phyloP scores from a whole-genome alignment of 1,140 invertebrate species.

The Apocrypta bakeri region DNA sequence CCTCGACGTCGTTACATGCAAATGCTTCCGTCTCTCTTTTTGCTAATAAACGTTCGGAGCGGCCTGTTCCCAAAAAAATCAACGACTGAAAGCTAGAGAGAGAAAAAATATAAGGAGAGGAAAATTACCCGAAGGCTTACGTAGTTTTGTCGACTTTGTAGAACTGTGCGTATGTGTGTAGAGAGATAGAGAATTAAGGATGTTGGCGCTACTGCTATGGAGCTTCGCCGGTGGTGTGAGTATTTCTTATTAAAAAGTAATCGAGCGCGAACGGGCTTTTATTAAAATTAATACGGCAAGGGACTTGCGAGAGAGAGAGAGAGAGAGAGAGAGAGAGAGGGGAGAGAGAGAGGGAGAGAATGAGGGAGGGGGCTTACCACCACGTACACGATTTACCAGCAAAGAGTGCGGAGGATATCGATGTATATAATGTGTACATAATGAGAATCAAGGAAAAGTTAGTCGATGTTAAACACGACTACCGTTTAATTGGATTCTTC shows the following conservation, averaged over 20 bases:
- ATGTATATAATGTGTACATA: conserved; percentile 7
- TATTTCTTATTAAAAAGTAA: conserved; percentile 52
- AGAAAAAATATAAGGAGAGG: conserved; percentile 50
- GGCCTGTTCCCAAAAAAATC: background rate
- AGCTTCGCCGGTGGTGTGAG: background rate
- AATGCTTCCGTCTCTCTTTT: conserved; percentile 71
- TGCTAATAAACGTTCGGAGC: conserved; percentile 66
- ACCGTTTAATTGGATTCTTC: conserved; percentile 27
- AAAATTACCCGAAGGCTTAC: conserved; percentile 44
- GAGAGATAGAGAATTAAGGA: conserved; percentile 20
- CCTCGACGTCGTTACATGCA: conserved; percentile 71
- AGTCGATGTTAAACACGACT: conserved; percentile 28
- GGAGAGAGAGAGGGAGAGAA: background rate
- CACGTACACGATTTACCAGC: background rate
- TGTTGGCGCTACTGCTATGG: conserved; percentile 12
- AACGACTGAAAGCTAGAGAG: background rate
- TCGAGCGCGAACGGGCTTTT: conserved; percentile 49
- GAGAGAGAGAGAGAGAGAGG: background rate
- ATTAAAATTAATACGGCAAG: conserved; percentile 46
- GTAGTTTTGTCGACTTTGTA: background rate
- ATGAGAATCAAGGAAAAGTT: conserved; percentile 17
- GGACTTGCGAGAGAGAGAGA: background rate
- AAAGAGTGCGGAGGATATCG: background rate
- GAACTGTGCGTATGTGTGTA: background rate
- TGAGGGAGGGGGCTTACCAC: background rate